These are phyloP conservation scores for Acridotheres tristis DNA, from an alignment of 2,797 vertebrate species.

Conservation along the genomic window DNA sequence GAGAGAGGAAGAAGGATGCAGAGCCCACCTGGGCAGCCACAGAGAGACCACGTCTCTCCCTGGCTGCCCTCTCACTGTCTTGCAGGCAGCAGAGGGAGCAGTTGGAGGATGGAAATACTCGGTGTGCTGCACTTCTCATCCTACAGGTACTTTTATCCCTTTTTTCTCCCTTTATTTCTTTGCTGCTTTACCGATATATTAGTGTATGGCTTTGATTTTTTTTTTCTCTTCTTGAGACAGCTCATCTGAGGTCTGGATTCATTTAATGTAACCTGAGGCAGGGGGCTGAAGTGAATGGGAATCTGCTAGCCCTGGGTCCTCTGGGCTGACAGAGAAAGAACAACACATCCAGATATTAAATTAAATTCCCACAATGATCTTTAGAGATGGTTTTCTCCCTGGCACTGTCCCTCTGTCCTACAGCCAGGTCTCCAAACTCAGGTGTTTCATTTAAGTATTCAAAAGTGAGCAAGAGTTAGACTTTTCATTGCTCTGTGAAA, in stretches of 20 bases:
- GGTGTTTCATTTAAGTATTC: background rate
- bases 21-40: slow-evolving; percentile 45
- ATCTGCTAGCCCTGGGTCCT: background rate
- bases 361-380: background rate
- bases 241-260: slow-evolving; percentile 23
- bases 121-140: background rate
- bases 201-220: background rate
- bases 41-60: background rate
- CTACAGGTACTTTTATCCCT: background rate
- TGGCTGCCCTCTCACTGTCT: background rate
- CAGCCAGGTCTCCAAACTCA: background rate
- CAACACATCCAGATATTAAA: background rate
- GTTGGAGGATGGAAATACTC: background rate
- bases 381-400: background rate
- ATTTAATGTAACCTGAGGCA: slow-evolving; percentile 24
- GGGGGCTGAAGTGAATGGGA: background rate
- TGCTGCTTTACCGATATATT: background rate
- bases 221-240: background rate
- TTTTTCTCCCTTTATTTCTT: background rate
- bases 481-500: background rate
- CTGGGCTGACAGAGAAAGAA: background rate
- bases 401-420: background rate
- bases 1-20: slow-evolving; percentile 64
- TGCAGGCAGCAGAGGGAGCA: slow-evolving; percentile 62
- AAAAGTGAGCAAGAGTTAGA: background rate